Evolutionary conservation across 2,797 vertebrate genomes (phyloP).

Genomic region (Clarias pachynema): DNA sequence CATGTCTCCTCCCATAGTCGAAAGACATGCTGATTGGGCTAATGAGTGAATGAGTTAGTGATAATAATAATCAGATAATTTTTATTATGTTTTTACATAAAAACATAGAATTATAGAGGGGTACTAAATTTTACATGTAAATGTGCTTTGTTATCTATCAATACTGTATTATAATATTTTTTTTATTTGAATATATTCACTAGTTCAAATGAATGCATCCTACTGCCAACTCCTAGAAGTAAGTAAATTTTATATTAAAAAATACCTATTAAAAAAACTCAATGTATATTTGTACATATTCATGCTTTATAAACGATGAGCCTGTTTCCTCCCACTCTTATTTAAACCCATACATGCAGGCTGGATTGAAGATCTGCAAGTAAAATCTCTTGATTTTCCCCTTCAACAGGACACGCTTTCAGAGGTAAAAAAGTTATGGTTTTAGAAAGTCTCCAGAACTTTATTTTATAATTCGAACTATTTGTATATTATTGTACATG

Average conservation of each 20-base stretch:
- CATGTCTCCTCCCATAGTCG: no score
- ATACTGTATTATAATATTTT: no score
- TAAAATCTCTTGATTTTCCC: neutral
- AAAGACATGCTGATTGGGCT: no score
- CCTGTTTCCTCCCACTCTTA: neutral
- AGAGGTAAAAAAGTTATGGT: neutral
- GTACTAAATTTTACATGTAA: no score
- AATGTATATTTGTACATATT: neutral
- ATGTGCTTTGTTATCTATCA: no score
- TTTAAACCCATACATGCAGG: neutral
- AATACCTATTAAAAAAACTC: no score
- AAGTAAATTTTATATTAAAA: neutral
- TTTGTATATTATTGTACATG: neutral
- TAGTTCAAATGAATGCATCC: neutral
- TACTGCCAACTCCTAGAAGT: neutral
- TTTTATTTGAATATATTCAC: neutral
- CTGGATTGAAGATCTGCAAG: constrained; percentile 2
- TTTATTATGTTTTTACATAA: no score
- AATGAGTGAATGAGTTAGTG: no score
- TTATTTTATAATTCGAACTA: no score
- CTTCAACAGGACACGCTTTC: neutral
- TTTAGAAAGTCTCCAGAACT: neutral
- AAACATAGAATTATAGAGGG: no score
- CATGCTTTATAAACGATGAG: neutral
- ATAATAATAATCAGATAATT: no score